phyloP scores from a whole-genome alignment of 2,113 vertebrate species.

The Isichthys henryi region DNA sequence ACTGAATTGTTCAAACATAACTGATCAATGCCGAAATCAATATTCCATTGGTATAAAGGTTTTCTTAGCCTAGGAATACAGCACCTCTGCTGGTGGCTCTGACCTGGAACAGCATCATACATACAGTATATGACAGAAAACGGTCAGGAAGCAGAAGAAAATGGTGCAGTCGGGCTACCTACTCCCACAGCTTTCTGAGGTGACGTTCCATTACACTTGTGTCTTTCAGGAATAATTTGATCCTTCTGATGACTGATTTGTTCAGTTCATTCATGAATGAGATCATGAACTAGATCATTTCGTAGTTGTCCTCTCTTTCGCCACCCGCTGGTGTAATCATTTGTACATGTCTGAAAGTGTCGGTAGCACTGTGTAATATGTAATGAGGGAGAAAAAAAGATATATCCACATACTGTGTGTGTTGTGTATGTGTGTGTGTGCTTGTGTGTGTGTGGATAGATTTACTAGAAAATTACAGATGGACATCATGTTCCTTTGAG shows the following conservation, averaged over 20 bases:
- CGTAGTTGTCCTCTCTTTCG: not conserved
- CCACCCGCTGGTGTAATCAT: not conserved
- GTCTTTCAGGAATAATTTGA: not conserved
- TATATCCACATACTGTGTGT: too few relatives aligned
- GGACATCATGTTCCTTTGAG: not conserved
- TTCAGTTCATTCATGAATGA: not conserved
- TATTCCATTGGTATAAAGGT: not conserved
- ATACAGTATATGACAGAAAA: not conserved
- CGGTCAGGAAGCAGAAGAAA: not conserved
- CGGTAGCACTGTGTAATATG: not conserved
- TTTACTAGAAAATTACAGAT: not conserved
- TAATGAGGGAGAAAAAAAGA: not conserved
- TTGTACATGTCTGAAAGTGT: not conserved
- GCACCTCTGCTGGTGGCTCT: not conserved
- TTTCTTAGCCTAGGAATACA: not conserved
- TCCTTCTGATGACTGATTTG: not conserved
- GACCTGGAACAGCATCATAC: not conserved
- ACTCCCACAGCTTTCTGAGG: not conserved
- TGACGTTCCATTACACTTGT: not conserved
- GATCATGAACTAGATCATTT: not conserved
- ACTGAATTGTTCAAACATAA: slow-evolving; percentile 7
- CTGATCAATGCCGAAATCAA: not conserved
- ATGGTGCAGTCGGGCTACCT: not conserved
- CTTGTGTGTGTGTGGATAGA: not conserved
- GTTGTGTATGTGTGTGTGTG: too few relatives aligned